Base-by-base conservation (phyloP, 2,797 vertebrate species). In the Tangara arthus region DNA sequence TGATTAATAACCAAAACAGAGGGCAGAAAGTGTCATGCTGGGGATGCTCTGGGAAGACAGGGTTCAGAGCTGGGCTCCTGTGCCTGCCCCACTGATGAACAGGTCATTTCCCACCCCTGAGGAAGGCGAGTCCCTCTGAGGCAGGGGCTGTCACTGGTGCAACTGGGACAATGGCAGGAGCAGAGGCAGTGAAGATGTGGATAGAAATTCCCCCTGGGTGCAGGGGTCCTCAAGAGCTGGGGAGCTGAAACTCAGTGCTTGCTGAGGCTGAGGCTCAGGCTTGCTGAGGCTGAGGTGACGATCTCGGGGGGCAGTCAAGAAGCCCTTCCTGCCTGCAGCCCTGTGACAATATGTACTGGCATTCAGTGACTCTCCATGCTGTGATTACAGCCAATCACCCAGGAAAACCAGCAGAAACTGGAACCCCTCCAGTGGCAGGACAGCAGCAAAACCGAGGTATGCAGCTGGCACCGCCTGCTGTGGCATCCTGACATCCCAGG, bases 151-250 rank as follows among this genome's bases (percentile, higher is more conserved):
- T n/a, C 55, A 12, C 30, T 6, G 8, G 47, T 42, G 42, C 12
- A 7, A 0, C 0, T 59, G 17, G 39, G 50, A n/a, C 17, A 20
- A 21, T 0, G 1, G 12, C 46, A 46, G 34, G 11, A 84, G 21
- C 41, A 56, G 42, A 23, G 34, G 6, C 52, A 87, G 4, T 22
- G 39, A 75, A 57, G 32, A 21, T 24, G 22, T 27, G 32, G 14
- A 15, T 10, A 57, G 65, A 65, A 76, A 32, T 60, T 27, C 39
- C 9, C n/a, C 21, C 22, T 78, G 16, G 12, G 17, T 24, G 12
- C 42, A 32, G 28, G 10, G 11, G 5, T 64, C 5, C 34, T 26
- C 23, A 55, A 20, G 34, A 46, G 5, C 42, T 84, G 37, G 34
- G 26, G 17, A 85, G 30, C 41, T 49, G 57, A 70, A 70, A 26